Conservation (phyloP, 2,797 vertebrate species). For the Diplodus puntazzo region DNA sequence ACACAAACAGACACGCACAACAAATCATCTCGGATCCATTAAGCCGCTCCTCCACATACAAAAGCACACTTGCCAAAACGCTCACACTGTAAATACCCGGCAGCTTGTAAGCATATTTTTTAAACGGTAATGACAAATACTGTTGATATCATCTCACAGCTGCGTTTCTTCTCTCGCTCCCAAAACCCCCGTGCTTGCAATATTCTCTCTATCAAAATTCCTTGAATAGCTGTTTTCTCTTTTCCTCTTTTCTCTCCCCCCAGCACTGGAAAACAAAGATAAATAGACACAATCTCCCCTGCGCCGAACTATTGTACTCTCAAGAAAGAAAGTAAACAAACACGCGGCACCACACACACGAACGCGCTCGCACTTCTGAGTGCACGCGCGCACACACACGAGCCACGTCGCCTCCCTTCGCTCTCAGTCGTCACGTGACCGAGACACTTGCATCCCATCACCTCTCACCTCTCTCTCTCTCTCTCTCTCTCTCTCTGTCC, state of each 20-base stretch:
- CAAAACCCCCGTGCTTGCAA: conserved; percentile 33
- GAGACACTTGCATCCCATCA: conserved; percentile 65
- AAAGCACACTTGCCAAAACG: conserved; percentile 36
- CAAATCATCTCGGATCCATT: conserved; percentile 53
- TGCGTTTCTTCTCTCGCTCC: conserved; percentile 56
- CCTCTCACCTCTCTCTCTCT: conserved; percentile 61
- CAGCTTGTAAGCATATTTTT: conserved; percentile 37
- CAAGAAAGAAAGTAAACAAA: conserved; percentile 50
- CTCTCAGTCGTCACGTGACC: conserved; percentile 58
- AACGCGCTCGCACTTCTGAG: conserved; percentile 12
- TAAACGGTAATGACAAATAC: conserved; percentile 41
- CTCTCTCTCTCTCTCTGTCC: background rate
- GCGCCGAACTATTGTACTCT: conserved; percentile 53
- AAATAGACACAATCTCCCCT: conserved; percentile 48
- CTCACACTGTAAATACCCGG: conserved; percentile 54
- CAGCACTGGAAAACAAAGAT: conserved; percentile 52
- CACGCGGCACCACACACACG: conserved; percentile 39
- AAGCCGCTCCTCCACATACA: conserved; percentile 39
- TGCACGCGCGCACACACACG: background rate
- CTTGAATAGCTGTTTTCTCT: conserved; percentile 61
- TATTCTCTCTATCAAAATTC: conserved; percentile 56
- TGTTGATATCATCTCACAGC: conserved; percentile 67
- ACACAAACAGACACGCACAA: conserved; percentile 62
- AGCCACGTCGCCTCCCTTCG: conserved; percentile 57
- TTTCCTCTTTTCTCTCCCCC: conserved; percentile 5